Conservation (phyloP, 2,113 vertebrate genomes). For the Tragelaphus buxtoni region DNA sequence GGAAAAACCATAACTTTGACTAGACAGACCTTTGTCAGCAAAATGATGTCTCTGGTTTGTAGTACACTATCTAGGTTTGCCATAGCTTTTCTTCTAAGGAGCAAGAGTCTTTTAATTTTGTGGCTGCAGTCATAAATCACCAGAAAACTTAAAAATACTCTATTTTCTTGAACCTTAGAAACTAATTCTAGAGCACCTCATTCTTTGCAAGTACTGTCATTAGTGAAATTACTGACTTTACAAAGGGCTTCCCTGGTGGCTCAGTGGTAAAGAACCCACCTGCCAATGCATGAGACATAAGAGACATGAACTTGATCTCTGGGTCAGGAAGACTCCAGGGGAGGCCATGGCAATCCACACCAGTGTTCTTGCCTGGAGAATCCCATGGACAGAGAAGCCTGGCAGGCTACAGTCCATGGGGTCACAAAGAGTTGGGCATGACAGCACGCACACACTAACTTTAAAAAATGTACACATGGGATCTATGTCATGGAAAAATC, state of each 20-base stretch:
- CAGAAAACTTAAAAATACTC: background rate
- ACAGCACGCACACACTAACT: background rate
- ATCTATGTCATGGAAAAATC: background rate
- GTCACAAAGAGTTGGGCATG: background rate
- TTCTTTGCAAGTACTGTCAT: background rate
- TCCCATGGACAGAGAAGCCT: background rate
- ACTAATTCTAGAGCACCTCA: background rate
- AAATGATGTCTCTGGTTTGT: background rate
- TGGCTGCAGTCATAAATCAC: background rate
- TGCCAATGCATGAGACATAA: background rate
- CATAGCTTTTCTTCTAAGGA: background rate
- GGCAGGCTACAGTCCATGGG: accelerated
- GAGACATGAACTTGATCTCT: background rate
- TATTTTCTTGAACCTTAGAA: background rate
- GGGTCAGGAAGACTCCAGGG: background rate
- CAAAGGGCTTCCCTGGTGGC: background rate
- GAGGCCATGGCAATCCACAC: background rate
- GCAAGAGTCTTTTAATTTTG: background rate
- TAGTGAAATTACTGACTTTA: background rate
- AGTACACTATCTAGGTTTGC: background rate
- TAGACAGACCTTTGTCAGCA: background rate
- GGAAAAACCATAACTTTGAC: background rate
- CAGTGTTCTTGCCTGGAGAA: background rate
- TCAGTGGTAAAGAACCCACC: background rate
- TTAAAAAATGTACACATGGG: background rate